Evolutionary conservation across 1,140 invertebrate species (phyloP).

Genomic region (Pseudomyrmex cubaensis): DNA sequence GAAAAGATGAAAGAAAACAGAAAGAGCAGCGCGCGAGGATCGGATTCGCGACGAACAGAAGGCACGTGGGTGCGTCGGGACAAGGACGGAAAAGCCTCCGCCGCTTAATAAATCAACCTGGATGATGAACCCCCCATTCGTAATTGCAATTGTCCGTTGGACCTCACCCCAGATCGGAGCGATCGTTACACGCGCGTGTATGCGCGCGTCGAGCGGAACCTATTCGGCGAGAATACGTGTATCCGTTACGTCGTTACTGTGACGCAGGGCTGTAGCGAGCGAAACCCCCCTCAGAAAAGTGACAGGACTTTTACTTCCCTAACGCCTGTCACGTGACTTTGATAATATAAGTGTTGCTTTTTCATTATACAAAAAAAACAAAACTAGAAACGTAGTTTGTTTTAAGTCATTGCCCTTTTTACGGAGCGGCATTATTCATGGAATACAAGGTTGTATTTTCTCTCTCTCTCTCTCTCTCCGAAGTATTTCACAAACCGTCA

Average conservation of each 20-base stretch:
- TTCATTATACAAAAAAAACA: not conserved
- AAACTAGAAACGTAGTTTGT: no score
- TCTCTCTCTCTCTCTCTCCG: no score
- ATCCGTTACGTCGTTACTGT: constrained; percentile 71
- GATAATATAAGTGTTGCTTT: not conserved
- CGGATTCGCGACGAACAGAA: not conserved
- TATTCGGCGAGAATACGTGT: constrained; percentile 67
- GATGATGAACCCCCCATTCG: constrained; percentile 48
- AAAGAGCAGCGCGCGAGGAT: constrained; percentile 18
- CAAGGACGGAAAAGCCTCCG: constrained; percentile 43
- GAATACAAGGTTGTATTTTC: not conserved
- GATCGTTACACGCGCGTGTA: constrained; percentile 34
- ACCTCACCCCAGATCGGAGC: constrained; percentile 68
- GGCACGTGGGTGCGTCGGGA: constrained; percentile 53
- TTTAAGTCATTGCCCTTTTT: not conserved
- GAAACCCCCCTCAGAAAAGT: constrained; percentile 6
- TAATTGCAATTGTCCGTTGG: constrained; percentile 74
- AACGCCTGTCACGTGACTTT: not conserved
- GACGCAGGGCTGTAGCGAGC: constrained; percentile 60
- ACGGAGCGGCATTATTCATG: not conserved
- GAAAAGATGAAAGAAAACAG: constrained; percentile 4
- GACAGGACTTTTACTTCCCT: no score
- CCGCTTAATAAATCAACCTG: constrained; percentile 72
- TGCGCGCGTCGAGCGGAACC: constrained; percentile 44
- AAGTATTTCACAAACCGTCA: not conserved